phyloP scores from a whole-genome alignment of 92 coral and sea anemone genomes.

The Scolanthus callimorphus region DNA sequence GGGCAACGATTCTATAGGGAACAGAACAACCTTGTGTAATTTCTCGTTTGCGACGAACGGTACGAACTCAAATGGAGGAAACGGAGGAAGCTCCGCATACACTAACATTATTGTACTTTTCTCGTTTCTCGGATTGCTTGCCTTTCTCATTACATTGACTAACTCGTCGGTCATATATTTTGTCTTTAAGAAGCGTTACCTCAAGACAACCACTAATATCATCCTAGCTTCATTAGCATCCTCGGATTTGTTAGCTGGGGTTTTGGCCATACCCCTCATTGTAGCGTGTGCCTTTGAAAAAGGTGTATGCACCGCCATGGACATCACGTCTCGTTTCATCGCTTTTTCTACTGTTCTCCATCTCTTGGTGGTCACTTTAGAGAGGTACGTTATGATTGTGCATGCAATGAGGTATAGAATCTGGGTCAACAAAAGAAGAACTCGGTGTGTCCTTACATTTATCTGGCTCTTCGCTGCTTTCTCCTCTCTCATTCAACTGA shows the following conservation, averaged over 20 bases:
- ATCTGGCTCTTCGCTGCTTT: conserved; percentile 35
- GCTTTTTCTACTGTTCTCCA: conserved; percentile 49
- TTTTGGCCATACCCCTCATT: conserved; percentile 51
- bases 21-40: no score
- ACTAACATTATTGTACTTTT: background rate
- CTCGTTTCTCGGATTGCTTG: conserved; percentile 16
- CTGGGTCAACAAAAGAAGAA: conserved; percentile 10
- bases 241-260: conserved; percentile 61
- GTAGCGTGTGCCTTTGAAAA: conserved; percentile 26
- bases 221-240: conserved; percentile 63
- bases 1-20: no score
- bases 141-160: conserved; percentile 19
- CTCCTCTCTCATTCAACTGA: conserved; percentile 22
- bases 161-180: conserved; percentile 57
- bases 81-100: no score
- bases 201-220: conserved; percentile 62
- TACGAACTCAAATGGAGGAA: no score
- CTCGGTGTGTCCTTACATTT: conserved; percentile 9
- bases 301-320: conserved; percentile 29
- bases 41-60: no score
- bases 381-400: conserved; percentile 43
- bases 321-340: conserved; percentile 33
- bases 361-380: conserved; percentile 42
- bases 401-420: conserved; percentile 25
- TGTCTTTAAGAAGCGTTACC: conserved; percentile 23